Conservation (phyloP, 2,888 invertebrate species). For the Hydriomena furcata region DNA sequence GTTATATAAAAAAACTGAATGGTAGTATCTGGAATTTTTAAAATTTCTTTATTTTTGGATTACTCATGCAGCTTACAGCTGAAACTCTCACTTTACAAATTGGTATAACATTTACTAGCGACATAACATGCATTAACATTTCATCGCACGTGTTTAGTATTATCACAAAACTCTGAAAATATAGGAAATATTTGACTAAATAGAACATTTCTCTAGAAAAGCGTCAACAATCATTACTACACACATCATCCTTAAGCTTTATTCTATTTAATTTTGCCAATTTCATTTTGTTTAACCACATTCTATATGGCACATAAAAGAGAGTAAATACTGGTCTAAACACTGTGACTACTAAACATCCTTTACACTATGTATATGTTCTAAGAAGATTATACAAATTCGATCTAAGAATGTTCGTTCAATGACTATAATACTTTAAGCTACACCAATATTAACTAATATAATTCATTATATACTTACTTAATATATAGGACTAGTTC, state of each 20-base stretch:
- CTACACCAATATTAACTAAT: conserved; percentile 37
- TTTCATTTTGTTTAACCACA: conserved; percentile 40
- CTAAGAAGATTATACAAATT: conserved; percentile 29
- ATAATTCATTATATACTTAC: conserved; percentile 43
- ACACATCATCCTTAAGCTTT: no score
- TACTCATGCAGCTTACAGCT: conserved; percentile 66
- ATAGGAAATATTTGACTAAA: conserved; percentile 6
- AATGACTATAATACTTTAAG: conserved; percentile 27
- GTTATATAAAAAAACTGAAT: background rate
- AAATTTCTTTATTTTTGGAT: conserved; percentile 22
- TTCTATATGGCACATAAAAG: conserved; percentile 50
- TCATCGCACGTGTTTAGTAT: background rate
- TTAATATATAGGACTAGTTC: conserved; percentile 51
- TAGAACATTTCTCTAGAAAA: conserved; percentile 31
- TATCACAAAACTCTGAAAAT: conserved; percentile 18
- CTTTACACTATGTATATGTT: conserved; percentile 19
- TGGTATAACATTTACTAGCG: conserved; percentile 6
- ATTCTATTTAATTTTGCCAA: conserved; percentile 10
- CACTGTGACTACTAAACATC: no score
- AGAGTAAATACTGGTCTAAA: conserved; percentile 26
- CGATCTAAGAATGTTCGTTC: conserved; percentile 44
- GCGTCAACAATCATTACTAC: background rate
- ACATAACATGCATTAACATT: conserved; percentile 11
- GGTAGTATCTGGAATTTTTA: background rate
- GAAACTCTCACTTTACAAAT: conserved; percentile 40